phyloP scores from a whole-genome alignment of 92 coral and sea anemone species.

The Virgularia gustaviana region DNA sequence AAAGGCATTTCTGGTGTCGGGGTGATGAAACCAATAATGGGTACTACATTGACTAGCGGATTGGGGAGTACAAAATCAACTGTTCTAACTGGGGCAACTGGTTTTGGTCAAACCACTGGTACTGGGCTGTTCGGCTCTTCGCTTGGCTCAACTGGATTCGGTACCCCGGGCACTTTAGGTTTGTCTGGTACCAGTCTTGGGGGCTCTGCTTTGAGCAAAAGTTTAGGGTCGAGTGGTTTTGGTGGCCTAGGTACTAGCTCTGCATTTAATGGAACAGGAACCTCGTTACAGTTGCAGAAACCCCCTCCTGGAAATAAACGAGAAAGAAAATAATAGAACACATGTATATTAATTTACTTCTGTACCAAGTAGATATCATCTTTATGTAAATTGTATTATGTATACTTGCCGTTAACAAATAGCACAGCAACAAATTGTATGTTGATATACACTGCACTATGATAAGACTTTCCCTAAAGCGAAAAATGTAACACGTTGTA shows the following conservation, averaged over 20 bases:
- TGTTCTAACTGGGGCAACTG: slow-evolving; percentile 26
- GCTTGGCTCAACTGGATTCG: slow-evolving; percentile 49
- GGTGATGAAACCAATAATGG: neutral
- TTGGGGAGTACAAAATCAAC: neutral
- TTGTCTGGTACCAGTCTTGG: slow-evolving; percentile 65
- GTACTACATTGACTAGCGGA: slow-evolving; percentile 7
- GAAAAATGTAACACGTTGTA: too few species aligned
- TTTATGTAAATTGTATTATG: too few species aligned
- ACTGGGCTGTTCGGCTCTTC: slow-evolving; percentile 13
- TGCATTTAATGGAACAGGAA: slow-evolving; percentile 54
- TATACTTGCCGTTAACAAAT: too few species aligned
- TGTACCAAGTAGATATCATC: too few species aligned
- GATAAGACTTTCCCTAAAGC: too few species aligned
- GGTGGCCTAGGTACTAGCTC: slow-evolving; percentile 49
- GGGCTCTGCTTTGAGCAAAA: slow-evolving; percentile 31
- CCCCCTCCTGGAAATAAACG: slow-evolving; percentile 90
- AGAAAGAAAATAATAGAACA: slow-evolving; percentile 57
- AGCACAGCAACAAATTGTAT: too few species aligned
- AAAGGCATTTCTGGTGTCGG: neutral
- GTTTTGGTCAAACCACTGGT: slow-evolving; percentile 58
- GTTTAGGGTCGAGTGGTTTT: slow-evolving; percentile 56
- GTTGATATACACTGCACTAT: too few species aligned
- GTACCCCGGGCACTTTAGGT: slow-evolving; percentile 33
- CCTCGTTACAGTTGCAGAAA: slow-evolving; percentile 75
- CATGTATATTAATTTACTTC: neutral